A percentile compares a stretch with the other conserved stretches of the same genome.
These are phyloP conservation scores for Ophioderma brevispina DNA, from an alignment of 35 echinoderm and acorn worm species.

Conservation along the genomic window DNA sequence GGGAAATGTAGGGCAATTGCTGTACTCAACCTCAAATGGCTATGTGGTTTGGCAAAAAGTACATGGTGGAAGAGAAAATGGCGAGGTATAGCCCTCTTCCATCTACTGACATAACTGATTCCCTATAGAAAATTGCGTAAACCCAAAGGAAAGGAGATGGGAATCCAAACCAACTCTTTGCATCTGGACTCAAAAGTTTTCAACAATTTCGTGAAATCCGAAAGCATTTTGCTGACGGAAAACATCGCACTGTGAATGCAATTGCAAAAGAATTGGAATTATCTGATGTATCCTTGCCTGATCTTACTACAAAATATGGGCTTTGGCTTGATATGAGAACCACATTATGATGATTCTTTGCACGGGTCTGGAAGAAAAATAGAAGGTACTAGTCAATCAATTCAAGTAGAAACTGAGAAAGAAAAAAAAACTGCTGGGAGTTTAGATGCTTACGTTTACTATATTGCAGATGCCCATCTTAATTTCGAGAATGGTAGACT, in stretches of 20 bases:
- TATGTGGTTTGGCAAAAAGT: no score
- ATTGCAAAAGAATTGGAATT: slow-evolving; percentile 33
- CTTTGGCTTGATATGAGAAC: slow-evolving; percentile 45
- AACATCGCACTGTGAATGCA: background rate
- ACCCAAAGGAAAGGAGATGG: no score
- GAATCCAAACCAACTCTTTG: no score
- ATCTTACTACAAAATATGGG: slow-evolving; percentile 20
- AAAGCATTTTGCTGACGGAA: slow-evolving; percentile 28
- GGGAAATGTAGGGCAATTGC: no score
- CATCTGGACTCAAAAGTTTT: no score
- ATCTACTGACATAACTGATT: no score
- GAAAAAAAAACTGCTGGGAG: slow-evolving; percentile 8
- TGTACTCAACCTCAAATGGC: no score
- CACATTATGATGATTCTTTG: slow-evolving; percentile 25
- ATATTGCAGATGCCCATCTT: slow-evolving; percentile 26
- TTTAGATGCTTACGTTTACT: slow-evolving; percentile 39
- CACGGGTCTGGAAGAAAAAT: slow-evolving; percentile 29
- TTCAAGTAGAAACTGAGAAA: slow-evolving; percentile 16
- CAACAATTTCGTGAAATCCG: slow-evolving; percentile 40
- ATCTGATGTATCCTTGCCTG: background rate
- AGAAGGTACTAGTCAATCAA: slow-evolving; percentile 5
- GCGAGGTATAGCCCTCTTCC: no score
- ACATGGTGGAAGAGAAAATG: no score
- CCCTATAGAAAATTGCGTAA: no score
- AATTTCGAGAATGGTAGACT: background rate